phyloP scores from a whole-genome alignment of 2,888 invertebrate species.

The Ormyrus pomaceus region DNA sequence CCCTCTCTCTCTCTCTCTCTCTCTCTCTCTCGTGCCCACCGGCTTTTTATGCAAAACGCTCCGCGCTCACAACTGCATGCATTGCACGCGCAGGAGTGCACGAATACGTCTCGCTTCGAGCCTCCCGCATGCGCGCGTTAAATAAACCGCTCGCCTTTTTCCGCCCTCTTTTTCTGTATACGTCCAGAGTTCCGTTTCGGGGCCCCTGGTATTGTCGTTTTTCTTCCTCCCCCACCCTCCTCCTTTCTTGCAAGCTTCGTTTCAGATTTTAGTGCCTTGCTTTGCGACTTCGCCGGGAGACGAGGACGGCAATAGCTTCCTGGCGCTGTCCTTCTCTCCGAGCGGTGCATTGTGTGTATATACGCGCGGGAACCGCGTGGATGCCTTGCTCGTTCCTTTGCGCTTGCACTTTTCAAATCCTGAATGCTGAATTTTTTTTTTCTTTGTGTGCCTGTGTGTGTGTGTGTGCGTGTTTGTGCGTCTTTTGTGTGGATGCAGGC shows the following conservation, averaged over 20 bases:
- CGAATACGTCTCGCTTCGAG: background rate
- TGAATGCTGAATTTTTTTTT: too few relatives aligned
- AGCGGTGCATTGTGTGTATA: too few relatives aligned
- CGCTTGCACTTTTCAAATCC: background rate
- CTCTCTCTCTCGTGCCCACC: background rate
- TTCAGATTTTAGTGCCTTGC: background rate
- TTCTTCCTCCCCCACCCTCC: background rate
- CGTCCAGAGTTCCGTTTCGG: too few relatives aligned
- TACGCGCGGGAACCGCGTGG: too few relatives aligned
- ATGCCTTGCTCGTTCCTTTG: background rate
- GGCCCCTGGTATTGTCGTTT: too few relatives aligned
- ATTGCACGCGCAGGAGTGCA: background rate
- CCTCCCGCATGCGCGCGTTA: conserved; percentile 1
- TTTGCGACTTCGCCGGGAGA: background rate
- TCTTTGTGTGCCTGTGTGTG: too few relatives aligned
- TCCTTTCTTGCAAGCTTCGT: background rate
- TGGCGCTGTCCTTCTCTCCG: conserved; percentile 2
- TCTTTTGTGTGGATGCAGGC: background rate
- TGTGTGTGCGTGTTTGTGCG: background rate
- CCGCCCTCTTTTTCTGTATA: background rate
- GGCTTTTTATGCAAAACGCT: conserved; percentile 29
- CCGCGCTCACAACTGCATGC: background rate
- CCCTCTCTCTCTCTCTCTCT: conserved; percentile 19
- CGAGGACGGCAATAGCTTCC: conserved; percentile 1
- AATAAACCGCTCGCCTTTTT: background rate